phyloP scores from a whole-genome alignment of 2,113 vertebrate species.

The Vicugna pacos region DNA sequence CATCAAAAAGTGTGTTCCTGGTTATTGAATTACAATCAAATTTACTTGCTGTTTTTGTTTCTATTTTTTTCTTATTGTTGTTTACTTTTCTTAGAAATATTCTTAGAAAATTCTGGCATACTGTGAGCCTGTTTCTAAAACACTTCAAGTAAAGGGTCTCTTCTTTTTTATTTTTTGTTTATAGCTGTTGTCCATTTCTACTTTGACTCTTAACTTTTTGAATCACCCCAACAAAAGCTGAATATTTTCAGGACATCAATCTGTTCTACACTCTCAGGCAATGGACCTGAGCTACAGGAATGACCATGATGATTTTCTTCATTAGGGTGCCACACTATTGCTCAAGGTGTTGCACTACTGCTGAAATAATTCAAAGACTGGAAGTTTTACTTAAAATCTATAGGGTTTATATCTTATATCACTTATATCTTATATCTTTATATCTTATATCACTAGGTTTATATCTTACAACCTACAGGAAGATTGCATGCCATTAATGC shows the following conservation, averaged over 20 bases:
- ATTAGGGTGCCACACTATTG: background rate
- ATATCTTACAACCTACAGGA: background rate
- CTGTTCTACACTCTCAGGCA: background rate
- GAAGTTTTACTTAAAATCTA: conserved; percentile 30
- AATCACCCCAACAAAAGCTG: background rate
- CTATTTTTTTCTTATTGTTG: background rate
- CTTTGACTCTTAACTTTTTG: background rate
- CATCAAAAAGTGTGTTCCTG: background rate
- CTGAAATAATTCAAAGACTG: background rate
- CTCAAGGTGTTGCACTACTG: background rate
- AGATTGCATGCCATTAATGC: background rate
- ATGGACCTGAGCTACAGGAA: background rate
- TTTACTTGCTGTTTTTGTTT: background rate
- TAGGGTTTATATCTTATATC: background rate
- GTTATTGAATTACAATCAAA: background rate
- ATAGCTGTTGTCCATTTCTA: background rate
- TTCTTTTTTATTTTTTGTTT: background rate
- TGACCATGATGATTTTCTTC: background rate
- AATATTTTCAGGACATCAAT: conserved; percentile 3
- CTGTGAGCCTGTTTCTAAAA: background rate
- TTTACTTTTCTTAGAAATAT: background rate
- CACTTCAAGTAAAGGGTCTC: background rate
- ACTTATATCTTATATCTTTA: too few species aligned
- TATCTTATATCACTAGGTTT: background rate
- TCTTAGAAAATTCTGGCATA: background rate